Evolutionary conservation across 2,797 vertebrate species (phyloP).

Genomic region (Pseudochaenichthys georgianus): DNA sequence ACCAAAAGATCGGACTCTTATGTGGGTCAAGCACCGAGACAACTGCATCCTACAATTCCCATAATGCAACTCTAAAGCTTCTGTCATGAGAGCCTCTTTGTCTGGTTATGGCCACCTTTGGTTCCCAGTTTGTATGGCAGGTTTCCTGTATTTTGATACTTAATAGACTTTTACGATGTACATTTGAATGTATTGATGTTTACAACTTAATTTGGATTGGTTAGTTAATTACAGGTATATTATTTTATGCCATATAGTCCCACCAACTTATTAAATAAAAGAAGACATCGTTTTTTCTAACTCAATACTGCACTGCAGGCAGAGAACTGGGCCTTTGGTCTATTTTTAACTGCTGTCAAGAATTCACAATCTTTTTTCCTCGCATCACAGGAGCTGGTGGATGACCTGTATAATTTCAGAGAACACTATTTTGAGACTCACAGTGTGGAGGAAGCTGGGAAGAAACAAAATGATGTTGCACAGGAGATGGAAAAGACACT

Average conservation of each 20-base stretch:
- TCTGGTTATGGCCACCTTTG: background rate
- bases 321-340: constrained; percentile 5
- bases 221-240: background rate
- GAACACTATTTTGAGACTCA: constrained; percentile 92
- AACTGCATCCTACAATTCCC: constrained; percentile 13
- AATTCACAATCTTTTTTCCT: background rate
- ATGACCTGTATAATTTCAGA: constrained; percentile 89
- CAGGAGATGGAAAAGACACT: constrained; percentile 86
- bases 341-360: constrained; percentile 8
- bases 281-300: background rate
- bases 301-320: background rate
- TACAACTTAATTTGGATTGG: no score
- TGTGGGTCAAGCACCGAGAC: background rate
- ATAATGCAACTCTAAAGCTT: background rate
- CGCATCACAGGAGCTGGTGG: constrained; percentile 87
- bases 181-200: background rate
- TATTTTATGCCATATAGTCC: background rate
- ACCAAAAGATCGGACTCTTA: background rate
- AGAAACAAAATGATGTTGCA: constrained; percentile 86
- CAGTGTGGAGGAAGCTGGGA: constrained; percentile 86
- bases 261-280: background rate
- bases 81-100: background rate
- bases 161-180: background rate
- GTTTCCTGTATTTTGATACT: background rate
- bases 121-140: background rate